Conservation (phyloP, 1,140 invertebrate species). For the Zaprionus vittiger region DNA sequence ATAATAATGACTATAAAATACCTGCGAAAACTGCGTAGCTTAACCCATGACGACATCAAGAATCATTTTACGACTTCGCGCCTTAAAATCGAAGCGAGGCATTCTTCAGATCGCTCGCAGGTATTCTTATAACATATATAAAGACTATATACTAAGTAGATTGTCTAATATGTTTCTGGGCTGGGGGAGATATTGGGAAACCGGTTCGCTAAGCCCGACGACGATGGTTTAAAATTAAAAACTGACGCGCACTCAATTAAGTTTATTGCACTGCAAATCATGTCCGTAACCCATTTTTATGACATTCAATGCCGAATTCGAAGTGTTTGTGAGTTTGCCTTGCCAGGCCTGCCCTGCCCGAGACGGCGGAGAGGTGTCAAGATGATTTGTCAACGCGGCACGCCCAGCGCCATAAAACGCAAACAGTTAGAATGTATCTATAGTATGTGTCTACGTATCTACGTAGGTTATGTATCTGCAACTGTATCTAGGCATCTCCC, state of each 20-base stretch:
- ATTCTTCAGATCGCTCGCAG: slow-evolving; percentile 27
- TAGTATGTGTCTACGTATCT: not conserved
- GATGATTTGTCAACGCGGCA: slow-evolving; percentile 77
- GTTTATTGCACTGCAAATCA: slow-evolving; percentile 82
- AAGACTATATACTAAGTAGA: not conserved
- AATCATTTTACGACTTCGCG: slow-evolving; percentile 67
- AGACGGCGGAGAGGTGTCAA: slow-evolving; percentile 63
- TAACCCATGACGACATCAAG: slow-evolving; percentile 67
- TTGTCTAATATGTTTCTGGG: slow-evolving; percentile 15
- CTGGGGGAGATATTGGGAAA: not conserved
- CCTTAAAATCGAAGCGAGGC: slow-evolving; percentile 54
- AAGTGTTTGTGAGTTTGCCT: not conserved
- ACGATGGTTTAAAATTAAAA: slow-evolving; percentile 76
- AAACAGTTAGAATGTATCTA: slow-evolving; percentile 68
- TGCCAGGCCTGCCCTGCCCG: slow-evolving; percentile 6
- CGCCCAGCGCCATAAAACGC: slow-evolving; percentile 57
- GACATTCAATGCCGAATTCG: slow-evolving; percentile 53
- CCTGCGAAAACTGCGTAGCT: slow-evolving; percentile 56
- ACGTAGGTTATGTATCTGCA: slow-evolving; percentile 1
- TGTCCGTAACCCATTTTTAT: slow-evolving; percentile 81
- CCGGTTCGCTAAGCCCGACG: slow-evolving; percentile 13
- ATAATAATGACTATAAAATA: slow-evolving; percentile 32
- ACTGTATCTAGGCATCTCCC: slow-evolving; percentile 19
- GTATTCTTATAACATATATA: not conserved
- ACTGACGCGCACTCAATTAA: slow-evolving; percentile 81